These are phyloP conservation scores for Teleopsis dalmanni DNA, from an alignment of 1,140 invertebrate genomes.

Conservation along the genomic window DNA sequence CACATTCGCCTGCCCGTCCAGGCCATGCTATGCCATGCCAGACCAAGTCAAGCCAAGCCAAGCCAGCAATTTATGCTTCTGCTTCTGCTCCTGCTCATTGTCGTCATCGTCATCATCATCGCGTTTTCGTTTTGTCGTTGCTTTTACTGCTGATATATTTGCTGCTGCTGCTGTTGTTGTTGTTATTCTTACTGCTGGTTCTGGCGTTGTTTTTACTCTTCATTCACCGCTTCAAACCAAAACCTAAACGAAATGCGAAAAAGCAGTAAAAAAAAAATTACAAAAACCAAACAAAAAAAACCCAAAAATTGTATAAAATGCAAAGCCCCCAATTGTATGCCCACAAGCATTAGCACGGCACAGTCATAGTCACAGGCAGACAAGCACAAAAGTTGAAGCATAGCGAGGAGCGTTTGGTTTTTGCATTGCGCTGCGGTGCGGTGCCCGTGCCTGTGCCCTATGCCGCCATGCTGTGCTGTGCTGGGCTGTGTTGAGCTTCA, in stretches of 20 bases:
- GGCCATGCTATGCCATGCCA: too few species aligned
- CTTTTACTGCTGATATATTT: not conserved
- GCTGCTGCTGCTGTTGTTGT: conserved; percentile 13
- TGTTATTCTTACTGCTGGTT: conserved; percentile 1
- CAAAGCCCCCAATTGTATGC: conserved; percentile 4
- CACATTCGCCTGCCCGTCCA: too few species aligned
- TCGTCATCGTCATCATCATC: conserved; percentile 4
- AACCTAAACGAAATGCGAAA: too few species aligned
- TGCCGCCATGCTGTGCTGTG: conserved; percentile 16
- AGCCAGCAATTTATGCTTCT: too few species aligned
- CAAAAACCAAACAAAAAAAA: too few species aligned
- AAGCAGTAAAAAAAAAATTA: too few species aligned
- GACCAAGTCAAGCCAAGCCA: too few species aligned
- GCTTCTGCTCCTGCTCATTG: not conserved
- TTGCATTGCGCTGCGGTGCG: conserved; percentile 4
- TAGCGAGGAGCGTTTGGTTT: conserved; percentile 13
- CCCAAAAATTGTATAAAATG: too few species aligned
- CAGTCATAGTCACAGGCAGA: not conserved
- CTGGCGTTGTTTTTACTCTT: not conserved
- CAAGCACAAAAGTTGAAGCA: not conserved
- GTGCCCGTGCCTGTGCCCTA: conserved; percentile 29
- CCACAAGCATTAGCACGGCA: not conserved
- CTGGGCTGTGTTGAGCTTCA: conserved; percentile 17
- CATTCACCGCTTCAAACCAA: not conserved
- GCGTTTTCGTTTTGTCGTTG: conserved; percentile 8